Evolutionary conservation across 2,888 invertebrate species (phyloP).

Genomic region (Melanargia galathea): DNA sequence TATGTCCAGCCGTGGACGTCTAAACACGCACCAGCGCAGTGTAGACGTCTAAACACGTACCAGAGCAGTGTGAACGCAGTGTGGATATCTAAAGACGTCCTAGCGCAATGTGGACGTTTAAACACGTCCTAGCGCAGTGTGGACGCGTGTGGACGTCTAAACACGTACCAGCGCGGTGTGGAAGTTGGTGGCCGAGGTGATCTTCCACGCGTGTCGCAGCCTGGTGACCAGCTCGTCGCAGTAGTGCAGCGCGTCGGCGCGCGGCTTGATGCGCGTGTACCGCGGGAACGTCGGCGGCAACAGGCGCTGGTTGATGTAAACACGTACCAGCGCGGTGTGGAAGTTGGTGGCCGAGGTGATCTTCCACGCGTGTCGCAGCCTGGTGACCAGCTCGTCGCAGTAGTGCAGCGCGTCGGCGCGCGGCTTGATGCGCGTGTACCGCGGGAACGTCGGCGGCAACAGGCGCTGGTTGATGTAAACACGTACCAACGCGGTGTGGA

Average conservation of each 20-base stretch:
- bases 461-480: conserved; percentile 58
- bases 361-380: conserved; percentile 78
- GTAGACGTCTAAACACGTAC: too few relatives aligned
- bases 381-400: neutral
- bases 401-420: conserved; percentile 73
- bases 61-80: too few relatives aligned
- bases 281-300: conserved; percentile 98
- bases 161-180: neutral
- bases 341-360: conserved; percentile 88
- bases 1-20: too few relatives aligned
- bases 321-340: neutral
- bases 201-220: conserved; percentile 81
- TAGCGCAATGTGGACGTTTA: too few relatives aligned
- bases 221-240: neutral
- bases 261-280: conserved; percentile 94
- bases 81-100: too few relatives aligned
- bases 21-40: too few relatives aligned
- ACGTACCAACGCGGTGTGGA: conserved; percentile 91
- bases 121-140: too few relatives aligned
- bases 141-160: too few relatives aligned
- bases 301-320: conserved; percentile 57
- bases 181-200: conserved; percentile 87
- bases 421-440: conserved; percentile 95
- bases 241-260: conserved; percentile 71
- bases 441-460: conserved; percentile 98